These are phyloP conservation scores for Megaceryle torquata DNA, from an alignment of 2,113 vertebrate genomes.

Conservation along the genomic window DNA sequence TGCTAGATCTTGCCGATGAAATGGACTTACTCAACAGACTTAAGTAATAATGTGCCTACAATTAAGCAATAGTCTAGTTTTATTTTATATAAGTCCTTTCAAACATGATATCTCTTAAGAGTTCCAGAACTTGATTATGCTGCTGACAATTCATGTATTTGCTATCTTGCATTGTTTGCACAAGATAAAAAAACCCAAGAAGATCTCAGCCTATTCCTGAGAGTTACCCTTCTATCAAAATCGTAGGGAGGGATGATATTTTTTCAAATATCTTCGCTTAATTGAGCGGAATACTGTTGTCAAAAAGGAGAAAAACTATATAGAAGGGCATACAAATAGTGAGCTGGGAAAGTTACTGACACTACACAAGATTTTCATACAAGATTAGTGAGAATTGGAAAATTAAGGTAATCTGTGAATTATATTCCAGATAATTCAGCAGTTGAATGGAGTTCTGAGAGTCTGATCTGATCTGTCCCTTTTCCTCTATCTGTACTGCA, in stretches of 20 bases:
- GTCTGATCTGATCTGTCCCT: background rate
- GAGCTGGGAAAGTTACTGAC: background rate
- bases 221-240: background rate
- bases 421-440: background rate
- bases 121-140: background rate
- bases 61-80: constrained; percentile 13
- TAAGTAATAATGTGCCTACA: constrained; percentile 11
- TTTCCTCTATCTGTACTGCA: background rate
- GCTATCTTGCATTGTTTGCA: background rate
- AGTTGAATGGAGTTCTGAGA: background rate
- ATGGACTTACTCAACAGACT: background rate
- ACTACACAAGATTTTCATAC: background rate
- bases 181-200: background rate
- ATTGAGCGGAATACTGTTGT: background rate
- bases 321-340: background rate
- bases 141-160: background rate
- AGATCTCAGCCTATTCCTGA: background rate
- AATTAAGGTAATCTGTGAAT: background rate
- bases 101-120: background rate
- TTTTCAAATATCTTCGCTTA: background rate
- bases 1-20: background rate
- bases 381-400: background rate
- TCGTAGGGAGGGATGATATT: background rate
- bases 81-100: background rate
- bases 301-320: background rate